Evolutionary conservation across 2,888 invertebrate species (phyloP).

Genomic region (Caenorhabditis afra): DNA sequence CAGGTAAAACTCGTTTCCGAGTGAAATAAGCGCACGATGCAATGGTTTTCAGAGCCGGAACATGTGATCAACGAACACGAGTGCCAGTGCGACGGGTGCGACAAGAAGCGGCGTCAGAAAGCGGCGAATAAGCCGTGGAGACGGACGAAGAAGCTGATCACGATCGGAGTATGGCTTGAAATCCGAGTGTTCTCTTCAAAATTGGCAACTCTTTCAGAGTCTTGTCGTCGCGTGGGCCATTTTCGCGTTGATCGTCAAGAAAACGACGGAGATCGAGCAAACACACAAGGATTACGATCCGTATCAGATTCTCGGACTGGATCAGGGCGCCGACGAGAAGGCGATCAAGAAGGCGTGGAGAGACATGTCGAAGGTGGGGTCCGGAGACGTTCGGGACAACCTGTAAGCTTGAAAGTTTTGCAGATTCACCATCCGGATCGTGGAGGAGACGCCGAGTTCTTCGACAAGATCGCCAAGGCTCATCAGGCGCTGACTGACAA

Average conservation of each 20-base stretch:
- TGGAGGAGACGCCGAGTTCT: conserved; percentile 92
- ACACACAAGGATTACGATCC: conserved; percentile 91
- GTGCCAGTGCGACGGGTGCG: conserved; percentile 92
- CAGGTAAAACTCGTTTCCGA: no score
- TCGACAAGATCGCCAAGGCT: conserved; percentile 97
- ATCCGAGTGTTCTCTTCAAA: neutral
- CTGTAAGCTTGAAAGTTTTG: no score
- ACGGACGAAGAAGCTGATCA: conserved; percentile 72
- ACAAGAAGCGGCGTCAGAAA: conserved; percentile 88
- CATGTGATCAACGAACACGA: conserved; percentile 69
- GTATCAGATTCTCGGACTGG: conserved; percentile 93
- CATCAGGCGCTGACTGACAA: conserved; percentile 90
- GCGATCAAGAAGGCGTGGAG: conserved; percentile 97
- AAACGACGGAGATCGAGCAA: conserved; percentile 90
- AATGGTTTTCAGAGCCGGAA: conserved; percentile 71
- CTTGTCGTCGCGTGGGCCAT: conserved; percentile 82
- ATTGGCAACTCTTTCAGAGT: conserved; percentile 18
- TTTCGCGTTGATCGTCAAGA: conserved; percentile 82
- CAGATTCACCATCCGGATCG: conserved; percentile 89
- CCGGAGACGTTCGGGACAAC: neutral
- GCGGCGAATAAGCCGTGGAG: conserved; percentile 92
- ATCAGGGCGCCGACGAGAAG: conserved; percentile 89
- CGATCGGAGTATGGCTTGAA: conserved; percentile 35
- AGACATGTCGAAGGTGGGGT: conserved; percentile 88
- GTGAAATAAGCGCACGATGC: no score